phyloP scores from a whole-genome alignment of 2,888 invertebrate species.

The Myopa testacea region DNA sequence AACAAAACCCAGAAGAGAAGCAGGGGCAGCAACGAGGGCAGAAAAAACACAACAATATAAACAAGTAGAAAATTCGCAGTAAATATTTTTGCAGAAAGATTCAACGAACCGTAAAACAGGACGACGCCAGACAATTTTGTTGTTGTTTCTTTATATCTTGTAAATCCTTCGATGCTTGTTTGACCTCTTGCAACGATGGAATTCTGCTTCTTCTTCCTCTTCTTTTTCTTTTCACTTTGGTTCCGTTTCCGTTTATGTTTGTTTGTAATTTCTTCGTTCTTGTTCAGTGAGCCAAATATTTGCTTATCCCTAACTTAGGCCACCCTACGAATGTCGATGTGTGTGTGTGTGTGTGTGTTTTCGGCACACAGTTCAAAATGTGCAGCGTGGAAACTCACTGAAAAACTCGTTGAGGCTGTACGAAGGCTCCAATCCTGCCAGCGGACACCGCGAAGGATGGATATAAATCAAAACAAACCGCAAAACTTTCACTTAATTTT shows the following conservation, averaged over 20 bases:
- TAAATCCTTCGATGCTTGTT: neutral
- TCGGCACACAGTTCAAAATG: conserved; percentile 4
- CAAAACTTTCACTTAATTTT: neutral
- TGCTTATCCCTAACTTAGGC: neutral
- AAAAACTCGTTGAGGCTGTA: neutral
- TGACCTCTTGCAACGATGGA: conserved; percentile 11
- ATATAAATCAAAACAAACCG: conserved; percentile 1
- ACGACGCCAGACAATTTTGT: conserved; percentile 11
- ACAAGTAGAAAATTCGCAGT: neutral
- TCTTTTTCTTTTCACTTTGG: neutral
- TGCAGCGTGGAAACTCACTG: neutral
- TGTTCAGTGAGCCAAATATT: neutral
- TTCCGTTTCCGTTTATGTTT: neutral
- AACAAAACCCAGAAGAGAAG: too few relatives aligned
- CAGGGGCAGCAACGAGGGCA: too few relatives aligned
- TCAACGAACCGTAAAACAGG: conserved; percentile 34
- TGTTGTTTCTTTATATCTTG: neutral
- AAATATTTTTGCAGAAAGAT: conserved; percentile 13
- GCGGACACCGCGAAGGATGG: neutral
- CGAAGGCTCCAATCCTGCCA: neutral
- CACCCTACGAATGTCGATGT: neutral
- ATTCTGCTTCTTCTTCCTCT: neutral
- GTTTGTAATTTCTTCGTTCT: neutral
- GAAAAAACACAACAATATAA: neutral
- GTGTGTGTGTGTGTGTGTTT: conserved; percentile 14